Evolutionary conservation across 2,888 invertebrate genomes (phyloP), one percentile per base, ranked within the genome.

Genomic region (Lutraria lutraria): DNA sequence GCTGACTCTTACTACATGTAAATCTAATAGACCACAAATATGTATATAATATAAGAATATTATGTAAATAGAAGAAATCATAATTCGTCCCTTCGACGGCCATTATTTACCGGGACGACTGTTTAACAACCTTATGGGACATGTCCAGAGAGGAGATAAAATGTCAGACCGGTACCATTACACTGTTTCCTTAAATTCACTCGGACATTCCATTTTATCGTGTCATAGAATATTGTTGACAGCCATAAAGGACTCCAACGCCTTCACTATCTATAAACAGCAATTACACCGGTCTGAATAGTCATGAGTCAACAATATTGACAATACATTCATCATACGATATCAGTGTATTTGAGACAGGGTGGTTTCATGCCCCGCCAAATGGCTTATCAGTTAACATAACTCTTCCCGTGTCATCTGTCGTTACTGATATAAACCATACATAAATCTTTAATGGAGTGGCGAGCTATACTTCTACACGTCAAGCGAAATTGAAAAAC

Each of bases 341-440:
- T 85, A 85, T 80, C 85, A 34, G 85, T 25, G 19, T 54, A 85
- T 15, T 52, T 31, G 79, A 43, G 85, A 85, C 85, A 85, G 60
- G 53, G 85, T 60, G 85, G 79, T 88, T 86, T 82, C 83, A 68
- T 76, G 88, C 88, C 63, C 89, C 87, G 87, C 87, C 89, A 89
- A 25, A 85, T 72, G 16, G 79, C 76, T 87, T 87, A 89, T 89
- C 87, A 72, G 52, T 31, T 52, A n/a, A 72, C 89, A 87, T 89
- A 85, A 85, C 54, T 89, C 89, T 87, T 72, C 82, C 21, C 84
- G 89, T 89, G 89, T 89, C 89, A 89, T 81, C 29, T 88, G 89
- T 89, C 89, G 43, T 43, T 29, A n/a, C 34, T 60, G 84, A 89
- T 89, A 86, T 81, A 56, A 31, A 80, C 83, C 83, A 80, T 52